Base-by-base conservation (phyloP, 1,140 invertebrate species). In the Listronotus bonariensis region DNA sequence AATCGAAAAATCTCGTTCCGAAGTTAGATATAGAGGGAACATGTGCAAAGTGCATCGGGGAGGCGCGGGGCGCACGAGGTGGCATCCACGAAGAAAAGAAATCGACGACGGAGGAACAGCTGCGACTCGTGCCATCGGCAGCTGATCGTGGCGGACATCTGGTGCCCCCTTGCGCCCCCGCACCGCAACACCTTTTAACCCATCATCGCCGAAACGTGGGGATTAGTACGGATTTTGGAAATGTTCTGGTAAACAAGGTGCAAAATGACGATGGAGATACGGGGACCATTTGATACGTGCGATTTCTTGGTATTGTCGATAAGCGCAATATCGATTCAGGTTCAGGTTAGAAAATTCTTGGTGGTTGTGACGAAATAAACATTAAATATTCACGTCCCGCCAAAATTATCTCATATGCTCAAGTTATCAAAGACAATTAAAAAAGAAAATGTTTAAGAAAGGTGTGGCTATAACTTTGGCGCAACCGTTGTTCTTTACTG, bases 1-100 rank as follows among this genome's bases (percentile, higher is more conserved):
- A 18, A 43, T 43, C 14, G 46, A 49, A 26, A 49, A 49, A 49
- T 49, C 46, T 49, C 46, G 46, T 31, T 9, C 9, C 26, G 9
- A 49, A 31, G n/a, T n/a, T n/a, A n/a, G n/a, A n/a, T n/a, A 31
- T n/a, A 18, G 17, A n/a, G 17, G 12, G 26, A 49, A 49, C 46
- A 49, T 49, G 46, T 49, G 46, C 46, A 49, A 49, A 49, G 46
- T 49, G 46, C 46, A 49, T 12, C 46, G 26, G 20, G 17, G 46
- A n/a, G 46, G 18, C 10, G 46, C 17, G n/a, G 7, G 20, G 20
- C 6, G 9, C 8, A 26, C 7, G 26, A 49, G 3, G n/a, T 3
- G 26, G n/a, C 3, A 49, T 49, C 9, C 6, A 49, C 46, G 46
- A 17, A 6, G 18, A 17, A 26, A 26, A 26, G 20, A 26, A 26